phyloP scores from a whole-genome alignment of 2,888 invertebrate species.

The Tetragonisca angustula region DNA sequence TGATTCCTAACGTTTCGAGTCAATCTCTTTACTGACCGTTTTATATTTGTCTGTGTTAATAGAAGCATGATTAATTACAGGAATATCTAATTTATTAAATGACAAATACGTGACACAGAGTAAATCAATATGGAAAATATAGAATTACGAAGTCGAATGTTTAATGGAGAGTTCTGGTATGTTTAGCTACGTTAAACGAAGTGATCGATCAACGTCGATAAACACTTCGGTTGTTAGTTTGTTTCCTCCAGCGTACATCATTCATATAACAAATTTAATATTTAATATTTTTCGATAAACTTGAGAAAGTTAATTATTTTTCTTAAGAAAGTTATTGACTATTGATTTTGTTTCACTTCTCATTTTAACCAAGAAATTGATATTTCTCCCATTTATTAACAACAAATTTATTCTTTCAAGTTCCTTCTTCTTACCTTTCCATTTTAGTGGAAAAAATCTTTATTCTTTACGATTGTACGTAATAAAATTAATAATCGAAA shows the following conservation, averaged over 20 bases:
- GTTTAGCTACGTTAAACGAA: slow-evolving; percentile 24
- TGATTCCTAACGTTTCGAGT: background rate
- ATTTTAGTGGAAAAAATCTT: no score
- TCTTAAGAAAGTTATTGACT: background rate
- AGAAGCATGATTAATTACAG: background rate
- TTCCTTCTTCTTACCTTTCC: no score
- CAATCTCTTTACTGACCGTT: background rate
- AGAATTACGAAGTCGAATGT: background rate
- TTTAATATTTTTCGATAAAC: background rate
- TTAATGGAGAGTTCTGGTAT: background rate
- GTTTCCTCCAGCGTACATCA: background rate
- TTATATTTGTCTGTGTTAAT: background rate
- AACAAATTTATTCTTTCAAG: background rate
- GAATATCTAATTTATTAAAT: background rate
- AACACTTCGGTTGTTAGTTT: slow-evolving; percentile 3
- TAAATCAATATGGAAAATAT: background rate
- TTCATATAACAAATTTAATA: background rate
- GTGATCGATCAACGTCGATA: background rate
- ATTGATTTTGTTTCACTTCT: background rate
- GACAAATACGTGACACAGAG: background rate
- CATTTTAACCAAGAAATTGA: background rate
- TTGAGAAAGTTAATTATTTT: background rate
- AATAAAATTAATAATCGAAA: no score
- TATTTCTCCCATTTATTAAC: background rate
- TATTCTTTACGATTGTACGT: no score